Percentiles rank a stretch among this genome's conserved stretches.
Conservation (phyloP, 2,888 invertebrate species). For the Autographa gamma region DNA sequence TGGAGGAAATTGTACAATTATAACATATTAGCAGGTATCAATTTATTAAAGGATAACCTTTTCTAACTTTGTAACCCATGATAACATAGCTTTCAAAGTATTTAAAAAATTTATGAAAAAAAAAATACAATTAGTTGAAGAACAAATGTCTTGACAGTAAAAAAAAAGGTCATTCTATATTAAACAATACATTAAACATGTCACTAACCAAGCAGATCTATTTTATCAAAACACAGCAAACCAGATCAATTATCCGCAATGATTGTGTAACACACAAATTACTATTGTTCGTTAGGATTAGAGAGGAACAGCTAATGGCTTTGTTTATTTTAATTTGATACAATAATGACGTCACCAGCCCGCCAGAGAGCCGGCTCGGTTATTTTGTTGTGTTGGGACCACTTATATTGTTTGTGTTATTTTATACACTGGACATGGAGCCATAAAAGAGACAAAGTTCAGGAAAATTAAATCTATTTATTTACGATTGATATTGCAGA, state of each 20-base stretch:
- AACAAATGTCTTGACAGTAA: no score
- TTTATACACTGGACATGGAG: constrained; percentile 28
- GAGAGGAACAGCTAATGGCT: neutral
- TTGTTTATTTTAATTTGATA: constrained; percentile 17
- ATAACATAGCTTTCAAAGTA: no score
- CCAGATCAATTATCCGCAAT: neutral
- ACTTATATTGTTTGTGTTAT: constrained; percentile 55
- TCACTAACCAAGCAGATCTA: neutral
- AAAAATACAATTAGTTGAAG: no score
- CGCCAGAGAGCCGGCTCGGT: constrained; percentile 12
- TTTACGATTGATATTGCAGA: no score
- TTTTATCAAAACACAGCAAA: neutral
- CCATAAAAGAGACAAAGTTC: constrained; percentile 11
- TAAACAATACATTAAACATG: no score
- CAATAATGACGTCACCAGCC: constrained; percentile 23
- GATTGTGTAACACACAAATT: neutral
- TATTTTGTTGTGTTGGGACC: constrained; percentile 35
- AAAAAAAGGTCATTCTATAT: no score
- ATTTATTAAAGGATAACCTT: no score
- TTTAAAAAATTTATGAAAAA: no score
- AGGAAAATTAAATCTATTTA: neutral
- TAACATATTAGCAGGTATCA: no score
- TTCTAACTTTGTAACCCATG: no score
- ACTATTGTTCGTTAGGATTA: neutral
- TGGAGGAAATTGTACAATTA: no score